Conservation (phyloP, 2,797 vertebrate genomes). For the Propithecus perrieri region DNA sequence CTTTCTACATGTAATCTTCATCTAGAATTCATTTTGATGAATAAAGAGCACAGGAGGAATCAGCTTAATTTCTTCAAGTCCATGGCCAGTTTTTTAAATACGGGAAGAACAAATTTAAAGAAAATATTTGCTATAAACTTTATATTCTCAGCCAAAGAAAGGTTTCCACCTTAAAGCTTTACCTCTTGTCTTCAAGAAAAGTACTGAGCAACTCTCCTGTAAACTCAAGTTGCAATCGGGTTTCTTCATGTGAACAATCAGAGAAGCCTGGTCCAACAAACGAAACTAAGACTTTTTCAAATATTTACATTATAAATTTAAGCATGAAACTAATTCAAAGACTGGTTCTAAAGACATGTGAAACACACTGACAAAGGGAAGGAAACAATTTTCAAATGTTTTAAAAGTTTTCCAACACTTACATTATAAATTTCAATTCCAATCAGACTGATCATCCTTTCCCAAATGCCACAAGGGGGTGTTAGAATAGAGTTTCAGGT, state of each 20-base stretch:
- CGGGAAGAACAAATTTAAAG: constrained; percentile 2
- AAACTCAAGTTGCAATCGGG: not conserved
- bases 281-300: not conserved
- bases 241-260: not conserved
- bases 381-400: not conserved
- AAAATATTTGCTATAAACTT: constrained; percentile 22
- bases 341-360: not conserved
- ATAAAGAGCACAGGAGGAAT: not conserved
- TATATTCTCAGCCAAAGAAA: not conserved
- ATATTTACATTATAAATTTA: constrained; percentile 10
- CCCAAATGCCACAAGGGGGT: not conserved
- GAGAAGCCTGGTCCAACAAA: not conserved
- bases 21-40: constrained; percentile 27
- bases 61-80: not conserved
- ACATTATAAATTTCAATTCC: not conserved
- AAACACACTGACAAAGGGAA: not conserved
- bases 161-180: not conserved
- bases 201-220: not conserved
- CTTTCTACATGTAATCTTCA: constrained; percentile 39
- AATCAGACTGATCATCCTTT: not conserved
- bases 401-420: constrained; percentile 6
- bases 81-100: constrained; percentile 8
- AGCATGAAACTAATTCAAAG: not conserved
- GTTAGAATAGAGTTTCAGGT: not conserved
- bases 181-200: not conserved